Conservation (phyloP, 2,113 vertebrate species). For the Callipepla californica region DNA sequence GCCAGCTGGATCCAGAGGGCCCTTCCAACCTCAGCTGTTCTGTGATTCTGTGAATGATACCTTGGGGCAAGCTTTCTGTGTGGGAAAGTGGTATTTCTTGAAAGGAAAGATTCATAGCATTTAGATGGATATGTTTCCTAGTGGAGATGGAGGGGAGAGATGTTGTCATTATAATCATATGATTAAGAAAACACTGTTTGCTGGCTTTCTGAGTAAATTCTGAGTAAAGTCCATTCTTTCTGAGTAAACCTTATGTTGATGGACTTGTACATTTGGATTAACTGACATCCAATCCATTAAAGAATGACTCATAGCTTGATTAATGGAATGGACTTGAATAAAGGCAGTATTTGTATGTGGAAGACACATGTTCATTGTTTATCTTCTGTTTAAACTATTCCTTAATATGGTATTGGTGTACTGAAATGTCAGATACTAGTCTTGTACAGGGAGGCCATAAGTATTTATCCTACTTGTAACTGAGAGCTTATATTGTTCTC, state of each 20-base stretch:
- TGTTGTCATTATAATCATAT: not conserved
- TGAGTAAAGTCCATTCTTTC: not conserved
- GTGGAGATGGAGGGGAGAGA: not conserved
- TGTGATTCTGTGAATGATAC: not conserved
- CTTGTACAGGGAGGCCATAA: not conserved
- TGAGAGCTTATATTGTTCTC: not conserved
- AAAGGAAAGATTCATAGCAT: not conserved
- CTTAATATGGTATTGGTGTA: not conserved
- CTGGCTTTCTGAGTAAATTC: not conserved
- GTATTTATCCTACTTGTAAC: not conserved
- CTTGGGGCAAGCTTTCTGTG: not conserved
- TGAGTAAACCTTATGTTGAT: not conserved
- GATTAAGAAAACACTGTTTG: not conserved
- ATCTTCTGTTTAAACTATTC: not conserved
- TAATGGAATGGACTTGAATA: not conserved
- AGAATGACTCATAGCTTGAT: not conserved
- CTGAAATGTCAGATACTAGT: not conserved
- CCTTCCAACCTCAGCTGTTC: not conserved
- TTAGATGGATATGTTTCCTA: not conserved
- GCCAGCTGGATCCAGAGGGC: not conserved
- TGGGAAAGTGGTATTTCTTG: not conserved
- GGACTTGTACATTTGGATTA: not conserved
- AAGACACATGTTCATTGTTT: conserved; percentile 5
- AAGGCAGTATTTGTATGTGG: not conserved
- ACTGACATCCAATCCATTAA: not conserved